Evolutionary conservation across 2,888 invertebrate species (phyloP), one percentile per base, ranked within the genome.

Genomic region (Tachina grossa): DNA sequence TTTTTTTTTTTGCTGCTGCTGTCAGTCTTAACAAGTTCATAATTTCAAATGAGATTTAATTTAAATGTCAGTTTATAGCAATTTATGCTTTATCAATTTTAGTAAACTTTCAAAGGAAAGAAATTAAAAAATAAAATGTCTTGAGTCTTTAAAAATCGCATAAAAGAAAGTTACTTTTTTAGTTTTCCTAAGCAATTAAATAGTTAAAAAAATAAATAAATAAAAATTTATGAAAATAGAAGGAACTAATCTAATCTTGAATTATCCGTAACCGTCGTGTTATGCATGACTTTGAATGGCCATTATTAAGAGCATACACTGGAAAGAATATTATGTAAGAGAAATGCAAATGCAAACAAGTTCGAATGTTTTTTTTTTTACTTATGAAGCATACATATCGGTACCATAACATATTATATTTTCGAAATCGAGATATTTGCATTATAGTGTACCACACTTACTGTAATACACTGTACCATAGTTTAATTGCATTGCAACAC

Each of bases 51-150:
- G 19, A 53, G 53, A 39, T 80, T 84, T 86, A 84, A 87, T 86
- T 86, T 65, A 84, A 86, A 83, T 87, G 87, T 86, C 87, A 87
- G 79, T 72, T 69, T 72, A 49, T 77, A 72, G 68, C 59, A 82
- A 75, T 68, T 80, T 74, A 55, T 71, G 80, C 83, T 68, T 75
- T 80, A 78, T 59, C 80, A 83, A 72, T 72, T 80, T 75, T 16
- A 11, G 51, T 68, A 49, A 16, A 11, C 8, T 57, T 31, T 10
- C 0, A 43, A 22, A 41, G 41, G 9, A 19, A 69, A 16, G 1
- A 3, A 22, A 22, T 39, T 22, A 49, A 10, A 49, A 31, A 57
- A 31, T 6, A 31, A 6, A 31, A 13, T 22, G 16, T 53, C 39
- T 55, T 14, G 55, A 14, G 16, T 55, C 13, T 45, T 59, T 4